phyloP scores from a whole-genome alignment of 2,797 vertebrate genomes.

The Enteromius fasciolatus region DNA sequence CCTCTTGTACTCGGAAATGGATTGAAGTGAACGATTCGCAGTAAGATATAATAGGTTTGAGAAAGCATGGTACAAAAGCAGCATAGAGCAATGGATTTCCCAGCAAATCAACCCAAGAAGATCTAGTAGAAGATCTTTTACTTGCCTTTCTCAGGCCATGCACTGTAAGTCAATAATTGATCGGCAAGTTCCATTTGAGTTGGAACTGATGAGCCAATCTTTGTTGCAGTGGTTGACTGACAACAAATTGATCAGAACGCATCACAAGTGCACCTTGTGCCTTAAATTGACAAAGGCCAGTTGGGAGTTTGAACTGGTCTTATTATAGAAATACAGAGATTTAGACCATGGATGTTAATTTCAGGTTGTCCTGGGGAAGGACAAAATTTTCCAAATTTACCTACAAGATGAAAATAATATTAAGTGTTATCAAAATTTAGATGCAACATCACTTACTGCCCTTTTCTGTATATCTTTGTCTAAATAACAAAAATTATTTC shows the following conservation, averaged over 20 bases:
- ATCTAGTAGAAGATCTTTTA: background rate
- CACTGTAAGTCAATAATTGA: background rate
- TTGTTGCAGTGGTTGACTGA: constrained; percentile 6
- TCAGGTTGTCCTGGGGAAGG: background rate
- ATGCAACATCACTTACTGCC: background rate
- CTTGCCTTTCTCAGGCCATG: background rate
- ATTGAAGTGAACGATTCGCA: background rate
- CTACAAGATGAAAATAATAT: background rate
- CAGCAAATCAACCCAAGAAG: background rate
- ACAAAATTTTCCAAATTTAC: background rate
- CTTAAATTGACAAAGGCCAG: constrained; percentile 17
- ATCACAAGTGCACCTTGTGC: background rate
- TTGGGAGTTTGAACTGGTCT: background rate
- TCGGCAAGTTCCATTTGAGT: constrained; percentile 4
- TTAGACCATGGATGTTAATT: background rate
- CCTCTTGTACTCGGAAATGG: background rate
- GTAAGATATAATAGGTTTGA: background rate
- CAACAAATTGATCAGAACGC: constrained; percentile 14
- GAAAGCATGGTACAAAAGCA: background rate
- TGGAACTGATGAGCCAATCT: constrained; percentile 26
- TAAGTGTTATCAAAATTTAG: background rate
- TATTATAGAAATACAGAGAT: constrained; percentile 1
- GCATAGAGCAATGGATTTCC: background rate
- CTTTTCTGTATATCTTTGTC: background rate
- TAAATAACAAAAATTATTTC: no score